A percentile compares a stretch with the other conserved stretches of the same genome.
Conservation (phyloP, 2,888 invertebrate genomes). For the Amiota communis region DNA sequence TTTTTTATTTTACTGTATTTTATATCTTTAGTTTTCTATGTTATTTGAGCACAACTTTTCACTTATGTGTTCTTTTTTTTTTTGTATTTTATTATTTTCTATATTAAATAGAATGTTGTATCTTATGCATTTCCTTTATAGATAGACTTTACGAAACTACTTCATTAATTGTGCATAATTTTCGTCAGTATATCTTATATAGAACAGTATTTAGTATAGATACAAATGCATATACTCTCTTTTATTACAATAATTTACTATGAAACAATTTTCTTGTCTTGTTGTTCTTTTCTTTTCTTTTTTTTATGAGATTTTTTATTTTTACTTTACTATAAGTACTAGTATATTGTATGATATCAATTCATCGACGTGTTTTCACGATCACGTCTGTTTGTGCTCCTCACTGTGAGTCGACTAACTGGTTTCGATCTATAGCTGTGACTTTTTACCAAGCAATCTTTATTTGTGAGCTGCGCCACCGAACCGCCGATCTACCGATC, state of each 20-base stretch:
- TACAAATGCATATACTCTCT: no score
- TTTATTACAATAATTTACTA: neutral
- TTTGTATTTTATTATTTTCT: no score
- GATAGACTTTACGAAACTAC: no score
- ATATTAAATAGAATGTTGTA: conserved; percentile 31
- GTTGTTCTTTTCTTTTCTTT: conserved; percentile 28
- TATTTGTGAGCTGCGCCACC: neutral
- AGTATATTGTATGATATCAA: conserved; percentile 41
- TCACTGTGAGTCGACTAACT: conserved; percentile 65
- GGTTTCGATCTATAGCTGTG: conserved; percentile 60
- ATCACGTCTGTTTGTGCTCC: conserved; percentile 35
- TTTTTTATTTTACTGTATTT: conserved; percentile 12
- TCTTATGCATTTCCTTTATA: conserved; percentile 4
- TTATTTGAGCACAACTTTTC: conserved; percentile 13
- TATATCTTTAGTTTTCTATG: conserved; percentile 7
- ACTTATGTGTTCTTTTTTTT: no score
- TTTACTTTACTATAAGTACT: conserved; percentile 39
- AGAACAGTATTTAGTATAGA: no score
- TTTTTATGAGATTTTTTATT: conserved; percentile 40
- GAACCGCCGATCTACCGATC: neutral
- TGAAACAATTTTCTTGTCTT: conserved; percentile 5
- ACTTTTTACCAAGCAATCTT: conserved; percentile 36
- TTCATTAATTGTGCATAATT: no score
- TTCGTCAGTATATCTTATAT: no score
- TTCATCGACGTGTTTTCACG: conserved; percentile 23